Evolutionary conservation across 2,113 vertebrate species (phyloP).

Genomic region (Murina feae): DNA sequence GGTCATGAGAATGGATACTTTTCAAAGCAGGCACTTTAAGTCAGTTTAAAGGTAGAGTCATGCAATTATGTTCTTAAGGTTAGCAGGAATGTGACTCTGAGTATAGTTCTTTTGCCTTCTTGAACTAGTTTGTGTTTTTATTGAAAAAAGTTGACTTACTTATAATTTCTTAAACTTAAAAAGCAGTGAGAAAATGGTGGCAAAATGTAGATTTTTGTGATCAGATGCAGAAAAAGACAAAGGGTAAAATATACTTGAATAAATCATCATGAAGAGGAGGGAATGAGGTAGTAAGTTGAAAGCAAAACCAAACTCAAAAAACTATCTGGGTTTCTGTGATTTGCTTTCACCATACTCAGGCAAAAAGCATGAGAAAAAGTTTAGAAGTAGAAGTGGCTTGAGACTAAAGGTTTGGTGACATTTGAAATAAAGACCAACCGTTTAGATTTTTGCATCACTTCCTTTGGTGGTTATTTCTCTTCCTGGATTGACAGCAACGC

Average conservation of each 20-base stretch:
- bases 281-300: background rate
- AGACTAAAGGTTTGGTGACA: slow-evolving; percentile 8
- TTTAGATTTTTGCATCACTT: slow-evolving; percentile 76
- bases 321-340: background rate
- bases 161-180: background rate
- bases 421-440: slow-evolving; percentile 73
- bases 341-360: background rate
- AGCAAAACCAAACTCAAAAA: background rate
- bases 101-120: background rate
- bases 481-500: slow-evolving; percentile 77
- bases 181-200: background rate
- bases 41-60: background rate
- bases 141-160: background rate
- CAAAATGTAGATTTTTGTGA: background rate
- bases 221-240: background rate
- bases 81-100: background rate
- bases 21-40: background rate
- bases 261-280: background rate
- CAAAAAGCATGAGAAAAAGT: background rate
- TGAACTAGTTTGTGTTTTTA: background rate
- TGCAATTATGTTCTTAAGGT: slow-evolving; percentile 18
- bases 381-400: background rate
- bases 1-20: background rate
- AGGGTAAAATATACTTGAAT: slow-evolving; percentile 15
- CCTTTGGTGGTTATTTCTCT: slow-evolving; percentile 78